These are phyloP conservation scores for Solea solea DNA, from an alignment of 2,113 vertebrate genomes.

Conservation along the genomic window DNA sequence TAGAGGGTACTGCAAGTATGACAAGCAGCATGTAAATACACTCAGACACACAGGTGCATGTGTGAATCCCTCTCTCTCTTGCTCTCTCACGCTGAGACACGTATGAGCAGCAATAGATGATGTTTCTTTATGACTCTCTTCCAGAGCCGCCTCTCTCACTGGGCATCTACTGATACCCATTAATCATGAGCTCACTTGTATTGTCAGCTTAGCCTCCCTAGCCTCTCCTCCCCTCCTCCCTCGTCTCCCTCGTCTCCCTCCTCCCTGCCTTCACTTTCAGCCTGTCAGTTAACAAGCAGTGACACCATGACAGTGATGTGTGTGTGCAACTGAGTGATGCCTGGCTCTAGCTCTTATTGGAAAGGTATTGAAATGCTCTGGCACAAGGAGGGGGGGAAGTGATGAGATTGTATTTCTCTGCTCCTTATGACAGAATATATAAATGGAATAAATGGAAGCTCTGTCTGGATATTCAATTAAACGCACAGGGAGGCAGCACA, in stretches of 20 bases:
- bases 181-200: slow-evolving; percentile 74
- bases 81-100: slow-evolving; percentile 7
- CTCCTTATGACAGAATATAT: slow-evolving; percentile 54
- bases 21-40: slow-evolving; percentile 16
- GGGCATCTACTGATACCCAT: slow-evolving; percentile 72
- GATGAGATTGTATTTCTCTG: slow-evolving; percentile 64
- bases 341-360: slow-evolving; percentile 57
- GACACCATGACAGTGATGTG: slow-evolving; percentile 77
- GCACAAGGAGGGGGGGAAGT: slow-evolving; percentile 13
- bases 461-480: slow-evolving; percentile 58
- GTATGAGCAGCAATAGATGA: slow-evolving; percentile 40
- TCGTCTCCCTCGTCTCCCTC: background rate
- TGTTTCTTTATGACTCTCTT: slow-evolving; percentile 59
- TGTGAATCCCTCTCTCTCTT: slow-evolving; percentile 24
- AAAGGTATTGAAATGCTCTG: slow-evolving; percentile 73
- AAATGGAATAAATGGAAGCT: slow-evolving; percentile 50
- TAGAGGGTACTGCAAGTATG: background rate
- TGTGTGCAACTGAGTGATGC: slow-evolving; percentile 69
- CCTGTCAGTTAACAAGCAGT: slow-evolving; percentile 78
- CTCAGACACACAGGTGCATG: slow-evolving; percentile 22
- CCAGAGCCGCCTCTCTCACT: slow-evolving; percentile 52
- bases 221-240: slow-evolving; percentile 25
- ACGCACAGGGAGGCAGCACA: slow-evolving; percentile 7
- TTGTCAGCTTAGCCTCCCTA: slow-evolving; percentile 59
- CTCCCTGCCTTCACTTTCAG: slow-evolving; percentile 73